Conservation (phyloP, 53 echinoderm and acorn worm genomes). For the Echinometra lucunter region DNA sequence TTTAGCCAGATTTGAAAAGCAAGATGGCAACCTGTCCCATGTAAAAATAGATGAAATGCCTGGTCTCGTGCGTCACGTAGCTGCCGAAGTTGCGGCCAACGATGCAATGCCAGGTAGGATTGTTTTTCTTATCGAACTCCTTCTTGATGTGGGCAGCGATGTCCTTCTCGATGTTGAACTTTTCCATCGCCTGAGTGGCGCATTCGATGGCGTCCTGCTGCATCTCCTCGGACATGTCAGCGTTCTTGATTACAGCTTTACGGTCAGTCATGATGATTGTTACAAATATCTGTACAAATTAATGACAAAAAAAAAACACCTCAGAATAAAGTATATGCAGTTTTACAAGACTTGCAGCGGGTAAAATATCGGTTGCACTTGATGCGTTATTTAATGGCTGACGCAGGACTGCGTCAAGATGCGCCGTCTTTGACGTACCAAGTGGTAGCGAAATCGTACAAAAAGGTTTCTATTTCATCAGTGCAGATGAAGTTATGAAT, state of each 20-base stretch:
- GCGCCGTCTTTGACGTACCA: too few species aligned
- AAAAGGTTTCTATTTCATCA: too few species aligned
- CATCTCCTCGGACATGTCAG: conserved; percentile 94
- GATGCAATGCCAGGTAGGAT: conserved; percentile 95
- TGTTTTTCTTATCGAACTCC: conserved; percentile 92
- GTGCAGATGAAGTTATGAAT: too few species aligned
- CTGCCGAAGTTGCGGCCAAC: conserved; percentile 95
- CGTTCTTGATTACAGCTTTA: conserved; percentile 95
- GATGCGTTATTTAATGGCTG: too few species aligned
- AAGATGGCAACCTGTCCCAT: conserved; percentile 91
- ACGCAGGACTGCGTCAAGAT: too few species aligned
- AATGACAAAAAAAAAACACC: too few species aligned
- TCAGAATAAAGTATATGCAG: too few species aligned
- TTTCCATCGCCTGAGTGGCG: conserved; percentile 82
- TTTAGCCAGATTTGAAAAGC: conserved; percentile 91
- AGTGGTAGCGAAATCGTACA: too few species aligned
- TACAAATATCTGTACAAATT: neutral
- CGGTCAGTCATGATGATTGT: conserved; percentile 82
- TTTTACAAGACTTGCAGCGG: too few species aligned
- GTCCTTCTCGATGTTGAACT: conserved; percentile 90
- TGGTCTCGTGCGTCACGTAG: conserved; percentile 96
- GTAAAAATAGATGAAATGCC: conserved; percentile 96
- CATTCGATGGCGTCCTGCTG: conserved; percentile 86
- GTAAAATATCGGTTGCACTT: too few species aligned
- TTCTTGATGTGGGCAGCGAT: conserved; percentile 93